phyloP scores from a whole-genome alignment of 2,797 vertebrate species.

The Buceros bicornis region DNA sequence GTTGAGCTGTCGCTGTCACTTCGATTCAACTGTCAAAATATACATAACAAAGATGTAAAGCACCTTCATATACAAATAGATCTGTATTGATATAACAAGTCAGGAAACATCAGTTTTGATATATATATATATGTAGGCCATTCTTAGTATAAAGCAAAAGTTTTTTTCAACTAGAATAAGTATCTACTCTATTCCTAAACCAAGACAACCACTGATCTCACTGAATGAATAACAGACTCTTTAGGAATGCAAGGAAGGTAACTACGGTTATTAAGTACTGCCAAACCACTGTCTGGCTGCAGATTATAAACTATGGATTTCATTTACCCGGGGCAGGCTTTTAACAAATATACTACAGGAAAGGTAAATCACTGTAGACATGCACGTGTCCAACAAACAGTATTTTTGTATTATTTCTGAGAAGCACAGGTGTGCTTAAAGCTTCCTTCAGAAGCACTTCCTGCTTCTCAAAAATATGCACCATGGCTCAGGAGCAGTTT shows the following conservation, averaged over 20 bases:
- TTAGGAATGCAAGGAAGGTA: neutral
- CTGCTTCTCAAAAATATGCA: neutral
- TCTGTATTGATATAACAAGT: neutral
- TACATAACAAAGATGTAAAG: neutral
- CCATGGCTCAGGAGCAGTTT: neutral
- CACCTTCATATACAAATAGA: neutral
- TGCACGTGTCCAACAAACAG: neutral
- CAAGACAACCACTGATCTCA: neutral
- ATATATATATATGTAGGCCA: neutral
- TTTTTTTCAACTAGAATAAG: neutral
- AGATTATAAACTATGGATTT: neutral
- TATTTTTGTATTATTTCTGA: neutral
- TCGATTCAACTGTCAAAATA: slow-evolving; percentile 82
- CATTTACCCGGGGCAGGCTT: neutral
- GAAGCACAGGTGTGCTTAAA: neutral
- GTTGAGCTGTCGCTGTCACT: slow-evolving; percentile 91
- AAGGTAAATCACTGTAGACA: neutral
- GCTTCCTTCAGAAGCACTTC: neutral
- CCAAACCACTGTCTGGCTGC: neutral
- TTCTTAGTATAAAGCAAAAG: neutral
- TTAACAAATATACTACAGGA: neutral
- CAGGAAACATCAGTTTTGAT: neutral
- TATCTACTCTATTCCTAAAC: neutral
- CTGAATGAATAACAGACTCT: neutral
- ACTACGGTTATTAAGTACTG: neutral